phyloP scores from a whole-genome alignment of 2,113 vertebrate genomes.

The Strigops habroptila region DNA sequence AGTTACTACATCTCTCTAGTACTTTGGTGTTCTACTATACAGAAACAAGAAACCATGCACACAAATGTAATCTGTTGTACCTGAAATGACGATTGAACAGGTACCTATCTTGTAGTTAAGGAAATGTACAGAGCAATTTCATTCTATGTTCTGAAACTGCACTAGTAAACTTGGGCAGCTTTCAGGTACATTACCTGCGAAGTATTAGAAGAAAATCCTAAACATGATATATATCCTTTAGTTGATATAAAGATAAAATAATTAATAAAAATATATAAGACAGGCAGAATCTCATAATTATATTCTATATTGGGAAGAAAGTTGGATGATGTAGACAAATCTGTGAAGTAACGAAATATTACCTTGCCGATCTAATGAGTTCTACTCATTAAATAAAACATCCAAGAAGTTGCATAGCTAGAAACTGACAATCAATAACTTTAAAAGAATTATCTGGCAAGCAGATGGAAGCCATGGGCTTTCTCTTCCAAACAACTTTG shows the following conservation, averaged over 20 bases:
- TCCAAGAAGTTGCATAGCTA: slow-evolving; percentile 54
- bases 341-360: slow-evolving; percentile 19
- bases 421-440: slow-evolving; percentile 34
- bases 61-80: slow-evolving; percentile 56
- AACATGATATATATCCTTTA: slow-evolving; percentile 55
- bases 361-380: neutral
- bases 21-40: slow-evolving; percentile 53
- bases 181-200: slow-evolving; percentile 48
- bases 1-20: slow-evolving; percentile 57
- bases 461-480: slow-evolving; percentile 13
- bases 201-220: slow-evolving; percentile 57
- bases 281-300: slow-evolving; percentile 52
- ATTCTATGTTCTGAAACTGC: slow-evolving; percentile 35
- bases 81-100: slow-evolving; percentile 34
- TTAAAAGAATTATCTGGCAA: slow-evolving; percentile 26
- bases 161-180: slow-evolving; percentile 51
- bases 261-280: slow-evolving; percentile 64
- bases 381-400: slow-evolving; percentile 46
- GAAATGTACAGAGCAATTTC: slow-evolving; percentile 50
- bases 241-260: slow-evolving; percentile 61
- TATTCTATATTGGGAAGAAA: slow-evolving; percentile 42
- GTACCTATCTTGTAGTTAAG: slow-evolving; percentile 38
- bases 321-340: slow-evolving; percentile 33
- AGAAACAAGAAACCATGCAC: slow-evolving; percentile 64
- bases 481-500: neutral